Evolutionary conservation across 2,888 invertebrate species (phyloP).

Genomic region (Drosophila seclusa): DNA sequence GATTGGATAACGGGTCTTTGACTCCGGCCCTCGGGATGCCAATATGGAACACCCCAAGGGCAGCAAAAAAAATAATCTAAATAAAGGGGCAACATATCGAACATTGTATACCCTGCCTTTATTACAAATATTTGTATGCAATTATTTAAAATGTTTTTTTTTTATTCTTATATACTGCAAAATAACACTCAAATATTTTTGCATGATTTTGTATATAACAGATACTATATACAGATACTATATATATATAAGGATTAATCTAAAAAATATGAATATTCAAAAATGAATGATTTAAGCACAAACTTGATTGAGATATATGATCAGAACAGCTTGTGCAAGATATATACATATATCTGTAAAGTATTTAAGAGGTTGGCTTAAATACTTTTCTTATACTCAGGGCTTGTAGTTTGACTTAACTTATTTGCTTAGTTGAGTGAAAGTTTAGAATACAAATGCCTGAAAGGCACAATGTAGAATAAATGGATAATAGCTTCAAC

Average conservation of each 20-base stretch:
- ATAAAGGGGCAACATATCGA: not conserved
- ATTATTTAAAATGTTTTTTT: not conserved
- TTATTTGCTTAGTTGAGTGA: not conserved
- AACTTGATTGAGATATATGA: not conserved
- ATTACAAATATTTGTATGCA: not conserved
- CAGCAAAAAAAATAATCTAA: conserved; percentile 41
- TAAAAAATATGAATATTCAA: not conserved
- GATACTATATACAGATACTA: too few relatives aligned
- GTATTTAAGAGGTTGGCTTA: not conserved
- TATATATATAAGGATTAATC: not conserved
- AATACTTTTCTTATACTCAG: not conserved
- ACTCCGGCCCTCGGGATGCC: conserved; percentile 10
- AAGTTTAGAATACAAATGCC: not conserved
- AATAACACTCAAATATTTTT: not conserved
- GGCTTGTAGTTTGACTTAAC: not conserved
- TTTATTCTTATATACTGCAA: not conserved
- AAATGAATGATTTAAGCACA: not conserved
- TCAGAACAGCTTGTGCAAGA: not conserved
- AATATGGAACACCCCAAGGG: conserved; percentile 29
- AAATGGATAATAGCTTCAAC: conserved; percentile 14
- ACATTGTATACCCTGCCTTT: conserved; percentile 13
- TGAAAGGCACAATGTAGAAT: not conserved
- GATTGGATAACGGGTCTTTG: conserved; percentile 64
- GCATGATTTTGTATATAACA: not conserved
- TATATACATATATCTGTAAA: not conserved